Conservation (phyloP, 2,113 vertebrate species). For the Silurus asotus region DNA sequence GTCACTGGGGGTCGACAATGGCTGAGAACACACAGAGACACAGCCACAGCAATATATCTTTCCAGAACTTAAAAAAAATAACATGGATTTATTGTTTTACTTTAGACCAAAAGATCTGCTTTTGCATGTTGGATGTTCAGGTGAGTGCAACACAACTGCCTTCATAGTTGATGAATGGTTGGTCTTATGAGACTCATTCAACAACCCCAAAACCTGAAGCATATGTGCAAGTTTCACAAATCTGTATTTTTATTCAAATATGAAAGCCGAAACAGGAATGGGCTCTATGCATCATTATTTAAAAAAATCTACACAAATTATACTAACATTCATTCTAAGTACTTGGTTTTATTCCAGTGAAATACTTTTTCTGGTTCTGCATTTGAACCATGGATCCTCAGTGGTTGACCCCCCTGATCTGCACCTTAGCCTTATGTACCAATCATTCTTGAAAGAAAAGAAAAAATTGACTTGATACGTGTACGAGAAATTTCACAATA, state of each 20-base stretch:
- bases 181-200: neutral
- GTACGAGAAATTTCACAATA: neutral
- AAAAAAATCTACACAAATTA: neutral
- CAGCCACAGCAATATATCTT: neutral
- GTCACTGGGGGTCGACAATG: conserved; percentile 25
- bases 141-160: neutral
- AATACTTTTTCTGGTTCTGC: neutral
- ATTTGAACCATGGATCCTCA: neutral
- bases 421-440: neutral
- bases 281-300: neutral
- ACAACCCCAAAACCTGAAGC: neutral
- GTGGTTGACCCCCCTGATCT: neutral
- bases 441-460: neutral
- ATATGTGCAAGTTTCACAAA: neutral
- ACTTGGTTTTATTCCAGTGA: neutral
- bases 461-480: conserved; percentile 14
- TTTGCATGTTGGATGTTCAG: neutral
- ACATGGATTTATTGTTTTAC: neutral
- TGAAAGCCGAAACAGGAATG: neutral
- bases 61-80: conserved; percentile 4
- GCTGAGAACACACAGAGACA: conserved; percentile 8
- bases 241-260: neutral
- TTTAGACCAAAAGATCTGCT: neutral
- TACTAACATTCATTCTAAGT: neutral
- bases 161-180: neutral